Percentiles rank a stretch among this genome's conserved stretches.
phyloP scores from a whole-genome alignment of 2,888 invertebrate species.

The Sycophila texana region DNA sequence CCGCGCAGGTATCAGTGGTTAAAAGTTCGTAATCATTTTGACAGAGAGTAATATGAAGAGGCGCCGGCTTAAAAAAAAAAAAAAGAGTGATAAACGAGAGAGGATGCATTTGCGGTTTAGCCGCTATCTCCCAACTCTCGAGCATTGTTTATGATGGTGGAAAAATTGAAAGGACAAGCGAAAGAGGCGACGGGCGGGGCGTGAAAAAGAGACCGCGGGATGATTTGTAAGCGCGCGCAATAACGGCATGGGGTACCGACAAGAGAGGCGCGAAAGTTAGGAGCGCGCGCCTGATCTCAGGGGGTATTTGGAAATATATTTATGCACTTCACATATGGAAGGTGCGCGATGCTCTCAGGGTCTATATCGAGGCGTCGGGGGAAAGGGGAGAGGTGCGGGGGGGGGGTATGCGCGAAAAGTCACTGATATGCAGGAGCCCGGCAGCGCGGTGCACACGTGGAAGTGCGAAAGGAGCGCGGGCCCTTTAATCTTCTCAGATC shows the following conservation, averaged over 20 bases:
- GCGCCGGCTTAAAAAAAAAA: not conserved
- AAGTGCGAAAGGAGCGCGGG: constrained; percentile 11
- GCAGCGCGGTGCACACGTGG: not conserved
- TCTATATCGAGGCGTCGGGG: not conserved
- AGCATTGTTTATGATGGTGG: constrained; percentile 23
- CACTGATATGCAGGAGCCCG: not conserved
- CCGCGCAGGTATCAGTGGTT: too few relatives aligned
- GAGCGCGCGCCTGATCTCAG: constrained; percentile 6
- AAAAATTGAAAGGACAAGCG: constrained; percentile 21
- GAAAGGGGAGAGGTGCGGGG: not conserved
- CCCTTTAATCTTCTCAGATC: constrained; percentile 75
- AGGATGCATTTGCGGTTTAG: constrained; percentile 23
- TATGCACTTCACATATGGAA: constrained; percentile 21
- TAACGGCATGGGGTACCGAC: not conserved
- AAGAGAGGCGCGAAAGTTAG: not conserved
- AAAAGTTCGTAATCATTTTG: too few relatives aligned
- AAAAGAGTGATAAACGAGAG: constrained; percentile 24
- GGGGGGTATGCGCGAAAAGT: not conserved
- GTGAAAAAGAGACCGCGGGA: not conserved
- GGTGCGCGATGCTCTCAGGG: not conserved
- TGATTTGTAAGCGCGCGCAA: not conserved
- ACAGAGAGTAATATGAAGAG: too few relatives aligned
- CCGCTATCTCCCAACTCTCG: constrained; percentile 13
- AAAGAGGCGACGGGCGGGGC: not conserved
- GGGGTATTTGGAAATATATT: constrained; percentile 24